These are phyloP conservation scores for Chromoteleia sp. DNA, from an alignment of 2,888 invertebrate genomes.

Conservation along the genomic window DNA sequence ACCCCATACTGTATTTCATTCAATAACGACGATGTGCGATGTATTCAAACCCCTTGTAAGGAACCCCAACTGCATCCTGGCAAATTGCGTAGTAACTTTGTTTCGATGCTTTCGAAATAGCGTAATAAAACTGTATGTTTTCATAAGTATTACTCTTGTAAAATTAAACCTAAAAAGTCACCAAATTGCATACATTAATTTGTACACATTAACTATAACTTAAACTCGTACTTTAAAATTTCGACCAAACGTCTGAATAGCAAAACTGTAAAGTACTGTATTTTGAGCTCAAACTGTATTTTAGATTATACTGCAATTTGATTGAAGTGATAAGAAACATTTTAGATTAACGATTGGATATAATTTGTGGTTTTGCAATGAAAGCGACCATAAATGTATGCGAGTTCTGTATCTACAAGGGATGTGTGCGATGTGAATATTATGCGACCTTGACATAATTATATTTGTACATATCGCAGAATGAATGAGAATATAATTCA, in stretches of 20 bases:
- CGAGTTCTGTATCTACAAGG: not conserved
- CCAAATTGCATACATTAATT: not conserved
- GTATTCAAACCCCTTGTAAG: slow-evolving; percentile 51
- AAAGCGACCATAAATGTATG: not conserved
- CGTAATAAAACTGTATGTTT: slow-evolving; percentile 36
- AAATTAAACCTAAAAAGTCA: not conserved
- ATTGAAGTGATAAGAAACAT: too few species aligned
- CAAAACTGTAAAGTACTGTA: too few species aligned
- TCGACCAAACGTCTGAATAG: too few species aligned
- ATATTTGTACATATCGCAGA: slow-evolving; percentile 12
- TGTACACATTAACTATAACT: too few species aligned
- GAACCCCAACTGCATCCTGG: slow-evolving; percentile 45
- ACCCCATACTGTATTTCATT: slow-evolving; percentile 43
- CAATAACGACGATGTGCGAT: slow-evolving; percentile 52
- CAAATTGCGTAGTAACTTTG: slow-evolving; percentile 60
- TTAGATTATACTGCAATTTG: too few species aligned
- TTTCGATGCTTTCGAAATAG: slow-evolving; percentile 39
- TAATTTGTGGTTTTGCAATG: not conserved
- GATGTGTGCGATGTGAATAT: slow-evolving; percentile 7
- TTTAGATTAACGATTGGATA: too few species aligned
- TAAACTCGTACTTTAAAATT: too few species aligned
- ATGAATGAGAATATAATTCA: not conserved
- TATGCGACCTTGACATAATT: slow-evolving; percentile 27
- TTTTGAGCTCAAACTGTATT: too few species aligned
- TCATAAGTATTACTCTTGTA: slow-evolving; percentile 9